Percentiles rank a stretch among this genome's conserved stretches.
These are phyloP conservation scores for Anoplolepis gracilipes DNA, from an alignment of 1,140 invertebrate species.

Conservation along the genomic window DNA sequence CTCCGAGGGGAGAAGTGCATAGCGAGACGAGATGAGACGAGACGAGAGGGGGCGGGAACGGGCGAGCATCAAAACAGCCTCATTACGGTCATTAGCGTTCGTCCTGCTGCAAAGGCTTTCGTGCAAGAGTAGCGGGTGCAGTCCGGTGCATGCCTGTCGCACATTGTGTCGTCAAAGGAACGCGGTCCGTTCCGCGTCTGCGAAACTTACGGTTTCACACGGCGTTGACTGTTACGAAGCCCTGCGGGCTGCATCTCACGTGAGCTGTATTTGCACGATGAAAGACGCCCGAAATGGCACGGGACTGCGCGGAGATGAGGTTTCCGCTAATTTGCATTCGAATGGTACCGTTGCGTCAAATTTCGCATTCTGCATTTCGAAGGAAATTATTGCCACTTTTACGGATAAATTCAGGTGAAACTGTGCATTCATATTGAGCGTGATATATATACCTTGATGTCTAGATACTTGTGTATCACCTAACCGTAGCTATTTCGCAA, in stretches of 20 bases:
- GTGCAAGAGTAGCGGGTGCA: conserved; percentile 63
- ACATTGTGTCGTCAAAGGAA: conserved; percentile 57
- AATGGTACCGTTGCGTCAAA: conserved; percentile 21
- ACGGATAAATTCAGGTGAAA: conserved; percentile 28
- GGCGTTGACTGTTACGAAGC: background rate
- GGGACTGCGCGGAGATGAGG: background rate
- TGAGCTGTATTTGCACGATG: background rate
- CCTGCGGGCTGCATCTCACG: background rate
- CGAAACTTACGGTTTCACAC: conserved; percentile 16
- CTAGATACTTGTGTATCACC: background rate
- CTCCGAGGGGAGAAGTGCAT: conserved; percentile 53
- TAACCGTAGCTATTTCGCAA: background rate
- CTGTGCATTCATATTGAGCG: background rate
- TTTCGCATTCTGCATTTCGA: conserved; percentile 16
- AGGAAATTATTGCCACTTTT: conserved; percentile 33
- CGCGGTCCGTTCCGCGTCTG: conserved; percentile 29
- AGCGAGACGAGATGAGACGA: background rate
- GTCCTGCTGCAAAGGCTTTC: conserved; percentile 65
- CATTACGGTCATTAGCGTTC: conserved; percentile 78
- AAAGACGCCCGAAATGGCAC: background rate
- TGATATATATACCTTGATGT: background rate
- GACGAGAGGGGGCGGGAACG: conserved; percentile 61
- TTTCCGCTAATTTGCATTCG: conserved; percentile 48
- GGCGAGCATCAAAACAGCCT: conserved; percentile 79
- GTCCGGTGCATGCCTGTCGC: conserved; percentile 48